A percentile compares a stretch with the other conserved stretches of the same genome.
Conservation (phyloP, 2,888 invertebrate species). For the Drosophila acutilabella region DNA sequence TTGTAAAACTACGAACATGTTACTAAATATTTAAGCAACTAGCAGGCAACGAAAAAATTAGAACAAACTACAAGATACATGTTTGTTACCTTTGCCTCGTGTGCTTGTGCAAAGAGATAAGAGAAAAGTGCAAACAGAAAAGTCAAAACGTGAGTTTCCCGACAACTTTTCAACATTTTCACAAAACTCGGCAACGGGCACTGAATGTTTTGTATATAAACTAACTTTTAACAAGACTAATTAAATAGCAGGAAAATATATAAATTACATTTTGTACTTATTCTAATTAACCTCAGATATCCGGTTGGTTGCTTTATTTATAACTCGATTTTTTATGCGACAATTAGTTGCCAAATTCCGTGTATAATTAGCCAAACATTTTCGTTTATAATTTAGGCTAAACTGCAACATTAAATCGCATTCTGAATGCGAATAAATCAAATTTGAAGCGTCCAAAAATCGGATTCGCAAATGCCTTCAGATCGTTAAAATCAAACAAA, state of each 20-base stretch:
- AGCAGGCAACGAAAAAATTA: slow-evolving; percentile 59
- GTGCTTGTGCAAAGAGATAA: slow-evolving; percentile 53
- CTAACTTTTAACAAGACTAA: slow-evolving; percentile 4
- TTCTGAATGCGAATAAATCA: slow-evolving; percentile 36
- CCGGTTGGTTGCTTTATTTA: slow-evolving; percentile 7
- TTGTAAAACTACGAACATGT: slow-evolving; percentile 58
- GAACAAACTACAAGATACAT: slow-evolving; percentile 68
- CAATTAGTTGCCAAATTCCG: slow-evolving; percentile 38
- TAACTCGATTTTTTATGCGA: slow-evolving; percentile 6
- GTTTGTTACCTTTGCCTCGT: slow-evolving; percentile 23
- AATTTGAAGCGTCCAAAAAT: slow-evolving; percentile 28
- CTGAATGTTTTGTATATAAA: slow-evolving; percentile 49
- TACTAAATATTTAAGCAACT: slow-evolving; percentile 78
- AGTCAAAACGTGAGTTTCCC: slow-evolving; percentile 60
- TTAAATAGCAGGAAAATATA: slow-evolving; percentile 7
- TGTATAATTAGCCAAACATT: slow-evolving; percentile 6
- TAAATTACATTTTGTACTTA: neutral
- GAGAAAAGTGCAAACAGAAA: slow-evolving; percentile 72
- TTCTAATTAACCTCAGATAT: slow-evolving; percentile 10
- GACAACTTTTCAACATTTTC: slow-evolving; percentile 54
- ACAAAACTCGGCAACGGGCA: slow-evolving; percentile 36
- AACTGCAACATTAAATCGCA: slow-evolving; percentile 28
- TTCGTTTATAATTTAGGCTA: slow-evolving; percentile 28
- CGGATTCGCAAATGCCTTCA: slow-evolving; percentile 37
- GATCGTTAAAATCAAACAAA: slow-evolving; percentile 51